Evolutionary conservation across 2,113 vertebrate species (phyloP).

Genomic region (Tupaia tana): DNA sequence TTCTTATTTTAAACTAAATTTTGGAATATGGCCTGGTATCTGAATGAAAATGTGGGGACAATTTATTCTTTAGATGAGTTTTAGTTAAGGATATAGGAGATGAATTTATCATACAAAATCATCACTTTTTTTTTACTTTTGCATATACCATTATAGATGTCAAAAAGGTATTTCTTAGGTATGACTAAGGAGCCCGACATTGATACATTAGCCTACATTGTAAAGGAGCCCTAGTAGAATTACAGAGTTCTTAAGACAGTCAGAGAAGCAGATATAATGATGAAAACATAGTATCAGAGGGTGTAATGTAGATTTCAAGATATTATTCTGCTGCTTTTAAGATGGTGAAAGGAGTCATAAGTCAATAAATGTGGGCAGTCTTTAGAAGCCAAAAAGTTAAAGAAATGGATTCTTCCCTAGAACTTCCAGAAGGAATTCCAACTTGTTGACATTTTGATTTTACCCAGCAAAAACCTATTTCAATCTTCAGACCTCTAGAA

Average conservation of each 20-base stretch:
- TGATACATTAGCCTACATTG: background rate
- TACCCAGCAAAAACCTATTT: background rate
- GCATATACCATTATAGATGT: background rate
- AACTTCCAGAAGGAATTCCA: background rate
- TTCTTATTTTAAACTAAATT: constrained; percentile 41
- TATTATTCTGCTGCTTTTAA: background rate
- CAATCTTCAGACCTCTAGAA: background rate
- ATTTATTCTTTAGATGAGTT: background rate
- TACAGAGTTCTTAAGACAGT: background rate
- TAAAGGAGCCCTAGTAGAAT: background rate
- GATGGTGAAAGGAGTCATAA: background rate
- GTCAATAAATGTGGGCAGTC: background rate
- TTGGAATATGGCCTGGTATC: background rate
- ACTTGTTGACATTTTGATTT: background rate
- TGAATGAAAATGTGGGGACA: background rate
- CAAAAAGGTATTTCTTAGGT: background rate
- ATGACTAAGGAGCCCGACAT: background rate
- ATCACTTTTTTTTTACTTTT: background rate
- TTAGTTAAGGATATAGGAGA: background rate
- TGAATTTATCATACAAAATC: background rate
- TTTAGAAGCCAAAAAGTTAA: background rate
- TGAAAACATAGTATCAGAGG: background rate
- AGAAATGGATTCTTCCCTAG: background rate
- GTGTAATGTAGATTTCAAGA: background rate
- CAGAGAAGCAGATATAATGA: background rate